Conservation (phyloP, 2,797 vertebrate genomes). For the Sebastes diaconus region DNA sequence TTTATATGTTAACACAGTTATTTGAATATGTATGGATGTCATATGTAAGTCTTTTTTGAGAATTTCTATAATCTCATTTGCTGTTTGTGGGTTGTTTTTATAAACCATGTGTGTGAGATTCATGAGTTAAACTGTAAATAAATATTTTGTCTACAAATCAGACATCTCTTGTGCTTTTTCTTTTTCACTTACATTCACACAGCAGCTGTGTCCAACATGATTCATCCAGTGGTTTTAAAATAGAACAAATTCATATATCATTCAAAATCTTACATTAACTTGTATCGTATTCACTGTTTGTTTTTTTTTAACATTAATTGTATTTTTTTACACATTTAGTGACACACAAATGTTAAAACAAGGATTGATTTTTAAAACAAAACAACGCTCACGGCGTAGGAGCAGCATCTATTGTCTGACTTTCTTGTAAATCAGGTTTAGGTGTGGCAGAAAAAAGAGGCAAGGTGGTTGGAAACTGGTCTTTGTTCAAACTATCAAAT, state of each 20-base stretch:
- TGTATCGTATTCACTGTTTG: background rate
- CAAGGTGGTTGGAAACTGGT: background rate
- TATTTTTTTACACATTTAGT: background rate
- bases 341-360: background rate
- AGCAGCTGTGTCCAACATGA: background rate
- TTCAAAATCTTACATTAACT: background rate
- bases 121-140: conserved; percentile 68
- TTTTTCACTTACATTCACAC: background rate
- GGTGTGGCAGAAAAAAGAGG: conserved; percentile 65
- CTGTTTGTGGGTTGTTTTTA: conserved; percentile 18
- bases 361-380: background rate
- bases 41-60: conserved; percentile 5
- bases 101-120: conserved; percentile 27
- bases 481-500: conserved; percentile 45
- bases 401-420: conserved; percentile 33
- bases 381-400: background rate
- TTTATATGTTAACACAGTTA: background rate
- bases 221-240: background rate
- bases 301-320: background rate
- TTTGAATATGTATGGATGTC: conserved; percentile 11
- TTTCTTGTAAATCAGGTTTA: conserved; percentile 70
- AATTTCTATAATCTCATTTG: background rate
- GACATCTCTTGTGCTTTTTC: conserved; percentile 4
- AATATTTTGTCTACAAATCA: conserved; percentile 68
- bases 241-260: background rate